Conservation (phyloP, 2,113 vertebrate species). For the Sylvilagus bachmani region DNA sequence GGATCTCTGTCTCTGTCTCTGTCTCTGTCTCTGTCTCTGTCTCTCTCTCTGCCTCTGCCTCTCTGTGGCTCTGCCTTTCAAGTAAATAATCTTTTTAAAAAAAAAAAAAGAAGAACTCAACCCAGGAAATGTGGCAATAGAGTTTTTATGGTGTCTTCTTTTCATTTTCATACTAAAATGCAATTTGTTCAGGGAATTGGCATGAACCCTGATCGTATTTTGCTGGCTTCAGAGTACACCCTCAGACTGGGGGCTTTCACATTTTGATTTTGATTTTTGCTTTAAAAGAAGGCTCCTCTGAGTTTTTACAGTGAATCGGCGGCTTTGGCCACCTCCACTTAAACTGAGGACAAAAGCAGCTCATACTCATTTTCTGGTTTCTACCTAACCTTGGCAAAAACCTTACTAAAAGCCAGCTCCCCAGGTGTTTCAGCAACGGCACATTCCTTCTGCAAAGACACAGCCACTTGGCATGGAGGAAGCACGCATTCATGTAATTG, state of each 20-base stretch:
- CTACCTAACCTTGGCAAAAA: background rate
- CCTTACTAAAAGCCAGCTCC: conserved; percentile 57
- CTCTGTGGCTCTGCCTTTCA: too few relatives aligned
- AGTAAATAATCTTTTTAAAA: too few relatives aligned
- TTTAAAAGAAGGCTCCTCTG: conserved; percentile 11
- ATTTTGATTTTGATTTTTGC: conserved; percentile 16
- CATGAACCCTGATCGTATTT: conserved; percentile 61
- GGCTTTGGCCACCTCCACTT: conserved; percentile 42
- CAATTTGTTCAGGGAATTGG: conserved; percentile 74
- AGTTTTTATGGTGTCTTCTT: conserved; percentile 66
- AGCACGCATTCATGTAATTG: background rate
- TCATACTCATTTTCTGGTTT: conserved; percentile 37
- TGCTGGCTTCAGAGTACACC: background rate
- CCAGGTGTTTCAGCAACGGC: conserved; percentile 53
- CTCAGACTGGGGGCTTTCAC: conserved; percentile 37
- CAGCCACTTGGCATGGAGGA: background rate
- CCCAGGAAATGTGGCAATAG: conserved; percentile 49
- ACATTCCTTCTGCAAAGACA: conserved; percentile 65
- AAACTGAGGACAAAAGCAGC: conserved; percentile 45
- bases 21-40: too few relatives aligned
- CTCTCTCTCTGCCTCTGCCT: too few relatives aligned
- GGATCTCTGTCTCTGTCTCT: too few relatives aligned
- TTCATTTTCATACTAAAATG: conserved; percentile 68
- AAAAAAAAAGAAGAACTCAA: too few relatives aligned
- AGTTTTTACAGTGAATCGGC: background rate